Evolutionary conservation across 2,888 invertebrate genomes (phyloP).

Genomic region (Opisthograptis luteolata): DNA sequence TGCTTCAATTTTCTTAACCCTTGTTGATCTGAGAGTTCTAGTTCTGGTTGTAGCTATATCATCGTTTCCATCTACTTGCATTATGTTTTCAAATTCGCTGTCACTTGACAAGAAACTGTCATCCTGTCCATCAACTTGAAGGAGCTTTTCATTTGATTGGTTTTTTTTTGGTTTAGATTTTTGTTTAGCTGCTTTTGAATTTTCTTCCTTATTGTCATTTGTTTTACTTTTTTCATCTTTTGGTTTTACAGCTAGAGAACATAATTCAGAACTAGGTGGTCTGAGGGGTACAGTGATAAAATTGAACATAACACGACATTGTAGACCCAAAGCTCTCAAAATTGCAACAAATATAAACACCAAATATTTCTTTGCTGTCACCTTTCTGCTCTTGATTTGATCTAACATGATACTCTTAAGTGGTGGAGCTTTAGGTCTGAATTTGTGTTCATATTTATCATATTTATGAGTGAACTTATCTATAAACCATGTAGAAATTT

Average conservation of each 20-base stretch:
- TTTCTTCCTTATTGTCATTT: constrained; percentile 12
- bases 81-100: constrained; percentile 52
- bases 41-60: constrained; percentile 50
- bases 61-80: constrained; percentile 68
- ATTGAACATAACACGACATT: constrained; percentile 92
- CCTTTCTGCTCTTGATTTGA: constrained; percentile 86
- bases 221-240: constrained; percentile 50
- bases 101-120: constrained; percentile 51
- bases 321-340: constrained; percentile 91
- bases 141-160: constrained; percentile 56
- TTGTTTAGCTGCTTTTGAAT: constrained; percentile 26
- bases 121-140: constrained; percentile 84
- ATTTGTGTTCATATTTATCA: constrained; percentile 81
- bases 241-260: constrained; percentile 81
- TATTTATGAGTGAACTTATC: constrained; percentile 85
- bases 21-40: constrained; percentile 48
- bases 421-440: constrained; percentile 72
- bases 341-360: constrained; percentile 91
- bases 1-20: constrained; percentile 43
- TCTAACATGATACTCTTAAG: constrained; percentile 77
- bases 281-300: constrained; percentile 90
- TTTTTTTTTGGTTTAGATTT: constrained; percentile 40
- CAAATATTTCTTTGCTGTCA: constrained; percentile 87
- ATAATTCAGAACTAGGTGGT: constrained; percentile 86
- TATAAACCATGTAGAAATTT: constrained; percentile 91